A percentile compares a stretch with the other conserved stretches of the same genome.
Conservation (phyloP, 2,113 vertebrate species). For the Turdus rufiventris region DNA sequence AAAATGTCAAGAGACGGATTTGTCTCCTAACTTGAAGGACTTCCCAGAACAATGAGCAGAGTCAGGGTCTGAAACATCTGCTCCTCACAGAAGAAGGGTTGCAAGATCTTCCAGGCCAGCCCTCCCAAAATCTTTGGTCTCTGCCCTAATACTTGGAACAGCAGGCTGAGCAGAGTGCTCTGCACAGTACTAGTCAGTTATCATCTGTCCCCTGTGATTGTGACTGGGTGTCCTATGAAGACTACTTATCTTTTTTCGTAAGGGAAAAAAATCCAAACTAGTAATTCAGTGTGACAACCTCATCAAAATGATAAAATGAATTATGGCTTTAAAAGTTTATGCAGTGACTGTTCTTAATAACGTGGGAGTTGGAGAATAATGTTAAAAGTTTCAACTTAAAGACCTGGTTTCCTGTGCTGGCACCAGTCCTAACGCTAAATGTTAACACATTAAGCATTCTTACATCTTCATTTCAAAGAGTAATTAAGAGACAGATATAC, state of each 20-base stretch:
- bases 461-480: conserved; percentile 40
- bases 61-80: neutral
- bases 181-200: neutral
- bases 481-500: neutral
- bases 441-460: conserved; percentile 28
- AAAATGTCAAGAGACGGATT: neutral
- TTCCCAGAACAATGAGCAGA: neutral
- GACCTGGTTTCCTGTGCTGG: conserved; percentile 34
- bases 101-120: neutral
- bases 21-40: conserved; percentile 2
- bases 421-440: neutral
- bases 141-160: neutral
- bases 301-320: conserved; percentile 30
- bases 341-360: neutral
- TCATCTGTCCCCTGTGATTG: neutral
- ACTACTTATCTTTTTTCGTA: neutral
- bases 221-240: neutral
- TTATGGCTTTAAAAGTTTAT: conserved; percentile 2
- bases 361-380: neutral
- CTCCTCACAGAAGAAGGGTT: neutral
- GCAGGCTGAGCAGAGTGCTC: neutral
- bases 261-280: conserved; percentile 9
- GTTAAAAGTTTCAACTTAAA: conserved; percentile 33
- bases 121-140: neutral
- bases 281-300: neutral